Percentiles rank a stretch among this genome's conserved stretches.
Evolutionary conservation across 37 sponge, comb jelly and placozoan genomes (phyloP).

Genomic region (Hexactinellida sp.): DNA sequence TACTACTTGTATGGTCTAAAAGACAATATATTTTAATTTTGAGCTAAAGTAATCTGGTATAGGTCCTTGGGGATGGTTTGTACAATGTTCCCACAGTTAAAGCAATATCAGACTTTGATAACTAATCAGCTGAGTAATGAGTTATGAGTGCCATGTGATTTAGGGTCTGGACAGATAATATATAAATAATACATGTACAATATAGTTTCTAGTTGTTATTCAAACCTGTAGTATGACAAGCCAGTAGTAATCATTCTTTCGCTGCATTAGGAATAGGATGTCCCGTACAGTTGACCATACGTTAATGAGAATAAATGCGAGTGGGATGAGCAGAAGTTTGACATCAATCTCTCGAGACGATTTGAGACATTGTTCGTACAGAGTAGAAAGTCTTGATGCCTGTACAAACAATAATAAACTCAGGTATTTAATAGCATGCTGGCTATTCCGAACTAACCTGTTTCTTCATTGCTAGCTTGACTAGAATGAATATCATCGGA

Average conservation of each 20-base stretch:
- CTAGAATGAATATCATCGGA: slow-evolving; percentile 23
- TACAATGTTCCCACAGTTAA: no score
- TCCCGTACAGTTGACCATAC: slow-evolving; percentile 26
- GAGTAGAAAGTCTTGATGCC: background rate
- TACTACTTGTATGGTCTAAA: no score
- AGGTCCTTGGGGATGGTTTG: no score
- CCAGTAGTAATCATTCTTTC: slow-evolving; percentile 20
- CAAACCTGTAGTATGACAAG: slow-evolving; percentile 10
- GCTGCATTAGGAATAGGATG: slow-evolving; percentile 6
- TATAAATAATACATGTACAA: no score
- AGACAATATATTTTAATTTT: no score
- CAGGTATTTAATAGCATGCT: background rate
- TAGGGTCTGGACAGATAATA: no score
- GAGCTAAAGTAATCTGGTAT: no score
- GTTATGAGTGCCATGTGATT: no score
- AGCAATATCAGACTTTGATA: no score
- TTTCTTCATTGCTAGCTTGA: slow-evolving; percentile 20
- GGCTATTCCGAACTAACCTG: background rate
- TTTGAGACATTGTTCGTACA: slow-evolving; percentile 15
- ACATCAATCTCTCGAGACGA: slow-evolving; percentile 20
- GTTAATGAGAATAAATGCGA: slow-evolving; percentile 33
- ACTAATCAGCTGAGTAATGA: no score
- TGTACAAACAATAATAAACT: background rate
- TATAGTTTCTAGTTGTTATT: no score
- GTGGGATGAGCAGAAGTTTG: slow-evolving; percentile 37